Conservation (phyloP, 2,113 vertebrate species). For the Channa argus region DNA sequence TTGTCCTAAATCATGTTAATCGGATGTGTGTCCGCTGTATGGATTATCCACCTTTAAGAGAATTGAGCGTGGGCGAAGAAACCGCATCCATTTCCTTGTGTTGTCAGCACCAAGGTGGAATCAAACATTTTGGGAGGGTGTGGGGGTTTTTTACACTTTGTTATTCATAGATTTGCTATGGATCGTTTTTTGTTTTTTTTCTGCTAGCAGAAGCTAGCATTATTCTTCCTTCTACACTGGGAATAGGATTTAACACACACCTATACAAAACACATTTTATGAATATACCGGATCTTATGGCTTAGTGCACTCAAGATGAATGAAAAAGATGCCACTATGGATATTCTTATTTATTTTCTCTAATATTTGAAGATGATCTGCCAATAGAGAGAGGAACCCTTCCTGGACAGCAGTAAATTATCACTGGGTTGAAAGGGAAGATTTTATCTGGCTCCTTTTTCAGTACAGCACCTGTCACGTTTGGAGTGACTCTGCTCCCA, state of each 20-base stretch:
- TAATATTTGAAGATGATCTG: conserved; percentile 48
- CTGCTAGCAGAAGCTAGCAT: not conserved
- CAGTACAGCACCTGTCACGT: conserved; percentile 28
- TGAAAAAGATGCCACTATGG: conserved; percentile 25
- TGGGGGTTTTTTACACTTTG: conserved; percentile 23
- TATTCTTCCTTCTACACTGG: not conserved
- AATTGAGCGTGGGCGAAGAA: conserved; percentile 27
- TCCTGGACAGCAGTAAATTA: conserved; percentile 41
- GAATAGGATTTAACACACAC: conserved; percentile 26
- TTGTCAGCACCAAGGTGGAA: conserved; percentile 55
- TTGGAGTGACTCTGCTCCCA: conserved; percentile 55
- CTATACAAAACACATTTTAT: conserved; percentile 25
- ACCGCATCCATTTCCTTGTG: conserved; percentile 39
- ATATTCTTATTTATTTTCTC: conserved; percentile 34
- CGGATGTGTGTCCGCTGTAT: not conserved
- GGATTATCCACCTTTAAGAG: conserved; percentile 26
- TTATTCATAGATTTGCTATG: conserved; percentile 45
- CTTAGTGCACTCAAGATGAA: conserved; percentile 31
- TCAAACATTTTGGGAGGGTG: conserved; percentile 4
- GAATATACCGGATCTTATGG: conserved; percentile 17
- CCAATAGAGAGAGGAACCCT: conserved; percentile 34
- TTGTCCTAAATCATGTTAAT: not conserved
- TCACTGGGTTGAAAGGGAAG: conserved; percentile 24
- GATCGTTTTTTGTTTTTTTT: conserved; percentile 13
- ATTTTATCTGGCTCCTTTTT: conserved; percentile 28